Evolutionary conservation across 2,113 vertebrate genomes (phyloP).

Genomic region (Xiphophorus couchianus): DNA sequence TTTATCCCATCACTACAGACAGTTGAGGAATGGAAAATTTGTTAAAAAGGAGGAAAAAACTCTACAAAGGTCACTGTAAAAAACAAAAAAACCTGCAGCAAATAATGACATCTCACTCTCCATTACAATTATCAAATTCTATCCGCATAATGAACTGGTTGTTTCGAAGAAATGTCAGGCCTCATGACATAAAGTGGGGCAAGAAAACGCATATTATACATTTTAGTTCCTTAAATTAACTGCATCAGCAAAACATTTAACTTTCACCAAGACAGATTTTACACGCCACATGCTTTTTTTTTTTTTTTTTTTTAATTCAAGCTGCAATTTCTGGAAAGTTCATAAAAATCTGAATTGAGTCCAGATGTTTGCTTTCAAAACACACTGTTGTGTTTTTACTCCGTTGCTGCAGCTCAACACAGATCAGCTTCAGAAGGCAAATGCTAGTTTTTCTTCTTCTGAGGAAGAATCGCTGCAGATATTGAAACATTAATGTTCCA

Average conservation of each 20-base stretch:
- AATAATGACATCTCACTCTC: too few relatives aligned
- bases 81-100: too few relatives aligned
- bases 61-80: too few relatives aligned
- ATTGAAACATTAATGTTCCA: neutral
- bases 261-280: neutral
- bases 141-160: too few relatives aligned
- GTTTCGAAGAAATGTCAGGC: neutral
- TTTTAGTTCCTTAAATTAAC: neutral
- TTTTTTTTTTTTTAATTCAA: neutral
- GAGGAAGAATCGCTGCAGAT: too few relatives aligned
- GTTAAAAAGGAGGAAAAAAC: too few relatives aligned
- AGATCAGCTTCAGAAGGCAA: neutral
- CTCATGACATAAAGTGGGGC: neutral
- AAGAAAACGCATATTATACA: neutral
- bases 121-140: too few relatives aligned
- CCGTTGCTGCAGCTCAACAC: neutral
- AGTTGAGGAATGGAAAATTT: too few relatives aligned
- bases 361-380: slow-evolving; percentile 1
- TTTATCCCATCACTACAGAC: too few relatives aligned
- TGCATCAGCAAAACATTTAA: neutral
- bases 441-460: neutral
- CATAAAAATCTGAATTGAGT: neutral
- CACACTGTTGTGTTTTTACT: neutral
- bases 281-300: neutral
- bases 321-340: neutral